phyloP scores from a whole-genome alignment of 23 tunicate species.

The Trididemnum clinides region DNA sequence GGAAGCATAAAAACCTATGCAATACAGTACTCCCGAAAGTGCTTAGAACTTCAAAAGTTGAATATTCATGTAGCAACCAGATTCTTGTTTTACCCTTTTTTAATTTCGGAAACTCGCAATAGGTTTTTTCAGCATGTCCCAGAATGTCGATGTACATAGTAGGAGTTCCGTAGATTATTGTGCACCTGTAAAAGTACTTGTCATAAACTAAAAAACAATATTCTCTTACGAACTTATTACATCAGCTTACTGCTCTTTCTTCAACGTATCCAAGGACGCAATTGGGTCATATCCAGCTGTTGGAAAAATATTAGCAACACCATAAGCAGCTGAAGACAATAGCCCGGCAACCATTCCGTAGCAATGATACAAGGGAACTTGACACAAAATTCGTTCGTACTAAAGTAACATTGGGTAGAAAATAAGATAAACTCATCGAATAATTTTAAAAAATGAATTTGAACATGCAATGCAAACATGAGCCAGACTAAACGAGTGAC shows the following conservation, averaged over 20 bases:
- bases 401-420: too few relatives aligned
- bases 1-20: too few relatives aligned
- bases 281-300: conserved; percentile 82
- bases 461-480: too few relatives aligned
- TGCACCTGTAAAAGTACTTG: conserved; percentile 49
- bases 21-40: too few relatives aligned
- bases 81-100: conserved; percentile 40
- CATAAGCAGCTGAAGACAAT: conserved; percentile 57
- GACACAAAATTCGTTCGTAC: conserved; percentile 73
- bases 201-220: too few relatives aligned
- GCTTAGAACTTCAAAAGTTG: too few relatives aligned
- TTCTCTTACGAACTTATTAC: too few relatives aligned
- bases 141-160: conserved; percentile 88
- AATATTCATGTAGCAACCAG: too few relatives aligned
- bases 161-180: conserved; percentile 84
- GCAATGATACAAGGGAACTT: conserved; percentile 97
- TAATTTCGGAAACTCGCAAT: conserved; percentile 4
- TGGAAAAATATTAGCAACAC: conserved; percentile 72
- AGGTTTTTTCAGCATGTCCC: conserved; percentile 19
- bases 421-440: too few relatives aligned
- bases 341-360: conserved; percentile 93
- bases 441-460: too few relatives aligned
- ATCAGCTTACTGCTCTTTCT: conserved; percentile 78
- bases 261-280: conserved; percentile 52
- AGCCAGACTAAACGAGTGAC: too few relatives aligned